phyloP scores from a whole-genome alignment of 92 coral and sea anemone species.

The Bergia sp. region DNA sequence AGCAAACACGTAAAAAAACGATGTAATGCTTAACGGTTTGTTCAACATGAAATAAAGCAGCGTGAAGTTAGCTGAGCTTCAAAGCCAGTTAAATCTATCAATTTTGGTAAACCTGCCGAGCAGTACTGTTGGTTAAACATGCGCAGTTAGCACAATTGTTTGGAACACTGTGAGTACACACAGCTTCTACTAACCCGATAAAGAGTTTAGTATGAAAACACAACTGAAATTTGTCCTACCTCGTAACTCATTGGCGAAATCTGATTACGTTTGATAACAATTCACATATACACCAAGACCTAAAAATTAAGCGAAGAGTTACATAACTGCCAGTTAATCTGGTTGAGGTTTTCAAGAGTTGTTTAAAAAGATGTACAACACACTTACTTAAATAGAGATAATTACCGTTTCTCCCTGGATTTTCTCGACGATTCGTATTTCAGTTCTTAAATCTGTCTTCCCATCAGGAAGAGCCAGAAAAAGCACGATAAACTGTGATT shows the following conservation, averaged over 20 bases:
- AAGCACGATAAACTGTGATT: neutral
- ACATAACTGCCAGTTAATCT: neutral
- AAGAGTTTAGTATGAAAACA: neutral
- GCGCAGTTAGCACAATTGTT: neutral
- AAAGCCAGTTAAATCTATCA: too few relatives aligned
- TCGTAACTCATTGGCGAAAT: neutral
- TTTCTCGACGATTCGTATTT: conserved; percentile 12
- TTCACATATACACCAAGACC: neutral
- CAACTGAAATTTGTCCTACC: neutral
- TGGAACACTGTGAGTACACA: neutral
- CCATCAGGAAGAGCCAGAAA: neutral
- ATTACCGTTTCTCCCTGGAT: neutral
- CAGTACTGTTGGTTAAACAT: neutral
- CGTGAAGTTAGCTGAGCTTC: too few relatives aligned
- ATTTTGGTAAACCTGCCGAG: too few relatives aligned
- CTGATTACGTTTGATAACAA: neutral
- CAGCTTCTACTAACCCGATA: neutral
- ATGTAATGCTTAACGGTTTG: too few relatives aligned
- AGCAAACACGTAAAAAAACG: too few relatives aligned
- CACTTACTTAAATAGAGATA: neutral
- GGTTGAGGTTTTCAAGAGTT: conserved; percentile 26
- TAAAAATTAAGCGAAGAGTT: neutral
- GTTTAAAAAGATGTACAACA: neutral
- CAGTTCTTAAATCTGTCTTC: conserved; percentile 21
- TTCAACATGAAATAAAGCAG: too few relatives aligned